Base-by-base conservation (phyloP, 2,888 invertebrate species). In the Ennomos erosarius region DNA sequence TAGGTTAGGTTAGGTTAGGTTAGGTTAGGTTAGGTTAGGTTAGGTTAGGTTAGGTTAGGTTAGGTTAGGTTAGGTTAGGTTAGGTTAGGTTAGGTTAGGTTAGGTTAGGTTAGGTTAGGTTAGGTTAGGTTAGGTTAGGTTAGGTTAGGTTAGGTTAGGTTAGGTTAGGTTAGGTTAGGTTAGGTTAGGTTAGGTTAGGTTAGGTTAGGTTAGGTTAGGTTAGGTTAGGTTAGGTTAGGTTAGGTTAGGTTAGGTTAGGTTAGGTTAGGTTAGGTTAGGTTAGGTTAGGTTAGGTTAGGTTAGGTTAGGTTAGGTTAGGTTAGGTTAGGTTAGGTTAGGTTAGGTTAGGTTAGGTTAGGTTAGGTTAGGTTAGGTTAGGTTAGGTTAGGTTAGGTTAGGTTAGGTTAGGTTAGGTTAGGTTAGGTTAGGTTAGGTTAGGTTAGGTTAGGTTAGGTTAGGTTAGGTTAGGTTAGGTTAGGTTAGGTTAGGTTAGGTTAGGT, bases 181-280 rank as follows among this genome's bases (percentile, higher is more conserved):
- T 54, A 51, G 57, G 54, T 57, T 51, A 54, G 53, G 53, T 54
- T 62, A 34, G 37, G 12, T 47, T 33, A 63, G 59, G 59, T 59
- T 59, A 63, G 63, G 62, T 62, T 62, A 57, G 59, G 62, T 54
- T 57, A 57, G 53, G 59, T 58, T 58, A 58, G 58, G 58, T 62
- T 58, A 62, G 61, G 61, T 62, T 62, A 62, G 62, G 60, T 60
- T 55, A 52, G 52, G 52, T 56, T 61, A 55, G 57, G 51, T 51
- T 55, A 55, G 63, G 63, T 63, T 63, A 63, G 59, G 63, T 59
- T 59, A 59, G 59, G 62, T 62, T 62, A 62, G 63, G 63, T 48
- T 48, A 48, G 48, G 70, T 73, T 73, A 71, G 74, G 71, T 73
- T 73, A 69, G 73, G 74, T 74, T 71, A 68, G 73, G 74, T 62